Evolutionary conservation across 92 coral and sea anemone species (phyloP).

Genomic region (Epizoanthus scotinus): DNA sequence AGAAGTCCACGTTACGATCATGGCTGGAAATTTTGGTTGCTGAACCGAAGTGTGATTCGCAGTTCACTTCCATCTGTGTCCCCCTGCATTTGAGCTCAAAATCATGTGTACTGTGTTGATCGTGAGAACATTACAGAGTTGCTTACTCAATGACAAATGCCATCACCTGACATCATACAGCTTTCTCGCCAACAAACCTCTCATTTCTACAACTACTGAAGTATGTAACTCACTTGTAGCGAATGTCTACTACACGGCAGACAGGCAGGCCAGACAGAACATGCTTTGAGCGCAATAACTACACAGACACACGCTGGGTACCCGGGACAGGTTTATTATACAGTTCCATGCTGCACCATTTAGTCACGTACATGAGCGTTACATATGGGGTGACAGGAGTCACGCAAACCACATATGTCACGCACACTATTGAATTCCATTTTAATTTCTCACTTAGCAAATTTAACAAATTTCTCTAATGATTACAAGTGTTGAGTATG

Average conservation of each 20-base stretch:
- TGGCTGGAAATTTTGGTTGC: too few relatives aligned
- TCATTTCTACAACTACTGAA: too few relatives aligned
- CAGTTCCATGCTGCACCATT: not conserved
- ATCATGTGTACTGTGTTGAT: too few relatives aligned
- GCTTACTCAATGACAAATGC: too few relatives aligned
- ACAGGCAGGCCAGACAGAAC: slow-evolving; percentile 40
- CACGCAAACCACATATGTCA: slow-evolving; percentile 3
- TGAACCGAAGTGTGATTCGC: too few relatives aligned
- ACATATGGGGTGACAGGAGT: not conserved
- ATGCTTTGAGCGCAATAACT: slow-evolving; percentile 21
- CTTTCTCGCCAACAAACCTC: too few relatives aligned
- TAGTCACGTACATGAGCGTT: not conserved
- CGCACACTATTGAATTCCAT: not conserved
- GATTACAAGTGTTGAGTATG: not conserved
- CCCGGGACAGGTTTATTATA: slow-evolving; percentile 25
- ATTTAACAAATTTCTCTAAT: not conserved
- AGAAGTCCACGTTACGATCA: too few relatives aligned
- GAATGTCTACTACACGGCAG: not conserved
- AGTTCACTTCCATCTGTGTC: too few relatives aligned
- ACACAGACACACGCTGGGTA: slow-evolving; percentile 8
- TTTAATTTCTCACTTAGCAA: not conserved
- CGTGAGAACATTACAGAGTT: too few relatives aligned
- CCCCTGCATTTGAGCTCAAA: too few relatives aligned
- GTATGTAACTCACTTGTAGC: too few relatives aligned
- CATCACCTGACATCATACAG: too few relatives aligned